Conservation (phyloP, 2,888 invertebrate species). For the Pandemis corylana region DNA sequence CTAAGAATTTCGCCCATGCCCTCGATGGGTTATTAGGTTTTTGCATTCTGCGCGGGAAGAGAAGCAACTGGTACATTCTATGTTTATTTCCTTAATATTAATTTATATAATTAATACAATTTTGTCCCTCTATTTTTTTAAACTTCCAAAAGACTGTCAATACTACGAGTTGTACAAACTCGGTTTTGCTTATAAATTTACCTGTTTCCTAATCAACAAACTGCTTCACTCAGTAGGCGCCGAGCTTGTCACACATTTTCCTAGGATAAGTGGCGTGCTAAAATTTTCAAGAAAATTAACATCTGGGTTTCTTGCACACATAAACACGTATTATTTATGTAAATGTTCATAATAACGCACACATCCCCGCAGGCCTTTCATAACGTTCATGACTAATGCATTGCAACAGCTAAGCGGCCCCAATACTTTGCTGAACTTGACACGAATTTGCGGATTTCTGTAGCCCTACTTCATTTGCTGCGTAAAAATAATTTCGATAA, state of each 20-base stretch:
- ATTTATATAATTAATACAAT: too few relatives aligned
- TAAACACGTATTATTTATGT: conserved; percentile 28
- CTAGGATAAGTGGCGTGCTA: neutral
- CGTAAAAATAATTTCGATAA: conserved; percentile 23
- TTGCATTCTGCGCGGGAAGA: too few relatives aligned
- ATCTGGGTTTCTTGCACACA: neutral
- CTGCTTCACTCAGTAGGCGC: neutral
- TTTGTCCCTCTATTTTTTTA: neutral
- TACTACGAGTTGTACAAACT: too few relatives aligned
- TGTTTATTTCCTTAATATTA: too few relatives aligned
- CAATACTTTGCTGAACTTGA: conserved; percentile 71
- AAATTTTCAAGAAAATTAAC: conserved; percentile 18
- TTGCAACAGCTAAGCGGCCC: conserved; percentile 61
- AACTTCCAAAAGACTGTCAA: neutral
- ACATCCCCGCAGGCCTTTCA: conserved; percentile 50
- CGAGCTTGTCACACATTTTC: neutral
- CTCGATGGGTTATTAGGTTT: too few relatives aligned
- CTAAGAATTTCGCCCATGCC: too few relatives aligned
- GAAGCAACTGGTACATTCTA: too few relatives aligned
- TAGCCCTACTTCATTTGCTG: conserved; percentile 46
- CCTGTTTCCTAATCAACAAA: too few relatives aligned
- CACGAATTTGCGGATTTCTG: conserved; percentile 59
- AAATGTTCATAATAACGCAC: conserved; percentile 35
- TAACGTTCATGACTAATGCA: conserved; percentile 62
- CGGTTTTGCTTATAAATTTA: too few relatives aligned